Percentiles rank a stretch among this genome's conserved stretches.
phyloP scores from a whole-genome alignment of 2,888 invertebrate genomes.

The Acleris cristana region DNA sequence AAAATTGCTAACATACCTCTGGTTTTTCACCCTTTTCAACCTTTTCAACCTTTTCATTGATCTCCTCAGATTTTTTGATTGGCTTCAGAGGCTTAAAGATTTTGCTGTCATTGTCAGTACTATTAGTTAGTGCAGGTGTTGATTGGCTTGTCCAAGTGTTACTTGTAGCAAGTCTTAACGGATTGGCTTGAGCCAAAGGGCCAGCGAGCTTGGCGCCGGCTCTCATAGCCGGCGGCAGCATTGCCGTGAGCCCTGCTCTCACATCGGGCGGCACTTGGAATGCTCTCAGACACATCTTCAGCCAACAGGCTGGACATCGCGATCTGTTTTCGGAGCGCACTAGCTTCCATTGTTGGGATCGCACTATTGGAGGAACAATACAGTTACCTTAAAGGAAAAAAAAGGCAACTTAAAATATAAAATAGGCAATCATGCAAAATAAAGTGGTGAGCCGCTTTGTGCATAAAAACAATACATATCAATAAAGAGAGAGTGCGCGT shows the following conservation, averaged over 20 bases:
- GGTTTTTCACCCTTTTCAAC: constrained; percentile 34
- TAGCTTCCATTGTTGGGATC: constrained; percentile 88
- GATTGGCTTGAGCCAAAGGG: constrained; percentile 62
- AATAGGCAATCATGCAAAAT: too few species aligned
- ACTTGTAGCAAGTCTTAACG: constrained; percentile 58
- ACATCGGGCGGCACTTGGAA: constrained; percentile 90
- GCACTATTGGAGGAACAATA: constrained; percentile 87
- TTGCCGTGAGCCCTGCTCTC: constrained; percentile 86
- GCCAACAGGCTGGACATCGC: constrained; percentile 94
- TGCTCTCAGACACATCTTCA: constrained; percentile 91
- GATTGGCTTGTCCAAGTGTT: constrained; percentile 56
- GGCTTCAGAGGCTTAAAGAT: constrained; percentile 66
- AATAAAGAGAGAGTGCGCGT: too few species aligned
- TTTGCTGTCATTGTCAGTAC: constrained; percentile 66
- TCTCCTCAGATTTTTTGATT: constrained; percentile 60
- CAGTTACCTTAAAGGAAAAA: constrained; percentile 84
- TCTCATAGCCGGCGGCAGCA: constrained; percentile 88
- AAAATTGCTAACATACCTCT: constrained; percentile 53
- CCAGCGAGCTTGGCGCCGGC: constrained; percentile 58
- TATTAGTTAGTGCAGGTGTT: constrained; percentile 59
- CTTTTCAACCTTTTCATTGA: constrained; percentile 45
- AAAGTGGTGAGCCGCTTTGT: too few species aligned
- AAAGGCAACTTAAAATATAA: not conserved
- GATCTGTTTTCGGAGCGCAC: constrained; percentile 88
- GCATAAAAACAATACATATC: too few species aligned